A percentile compares a stretch with the other conserved stretches of the same genome.
Evolutionary conservation across 2,888 invertebrate species (phyloP).

Genomic region (Latrodectus hesperus): DNA sequence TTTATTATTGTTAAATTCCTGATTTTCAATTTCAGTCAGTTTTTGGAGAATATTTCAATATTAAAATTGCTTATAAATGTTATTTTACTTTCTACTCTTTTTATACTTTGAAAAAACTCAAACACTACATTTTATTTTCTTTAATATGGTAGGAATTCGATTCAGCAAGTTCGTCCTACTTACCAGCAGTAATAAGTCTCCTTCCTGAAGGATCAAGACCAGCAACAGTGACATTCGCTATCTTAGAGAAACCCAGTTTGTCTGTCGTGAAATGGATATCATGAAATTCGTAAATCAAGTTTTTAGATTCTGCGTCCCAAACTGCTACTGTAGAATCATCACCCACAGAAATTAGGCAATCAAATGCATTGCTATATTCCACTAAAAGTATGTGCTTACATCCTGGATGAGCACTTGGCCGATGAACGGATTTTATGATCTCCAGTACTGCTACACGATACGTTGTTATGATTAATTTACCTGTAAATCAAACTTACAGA

Average conservation of each 20-base stretch:
- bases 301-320: conserved; percentile 23
- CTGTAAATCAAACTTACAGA: conserved; percentile 1
- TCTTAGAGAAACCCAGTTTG: neutral
- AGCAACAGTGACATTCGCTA: conserved; percentile 13
- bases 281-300: conserved; percentile 31
- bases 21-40: too few relatives aligned
- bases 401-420: conserved; percentile 19
- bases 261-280: conserved; percentile 10
- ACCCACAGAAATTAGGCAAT: conserved; percentile 42
- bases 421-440: neutral
- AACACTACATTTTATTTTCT: neutral
- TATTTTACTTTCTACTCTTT: too few relatives aligned
- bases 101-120: neutral
- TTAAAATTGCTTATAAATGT: too few relatives aligned
- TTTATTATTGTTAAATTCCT: too few relatives aligned
- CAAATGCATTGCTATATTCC: conserved; percentile 21
- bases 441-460: conserved; percentile 22
- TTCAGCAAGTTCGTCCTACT: neutral
- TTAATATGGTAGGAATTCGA: neutral
- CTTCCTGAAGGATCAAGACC: conserved; percentile 41
- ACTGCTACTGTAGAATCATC: conserved; percentile 22
- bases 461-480: conserved; percentile 35
- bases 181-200: conserved; percentile 58
- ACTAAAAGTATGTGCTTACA: conserved; percentile 33
- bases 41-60: too few relatives aligned